Conservation (phyloP, 2,888 invertebrate genomes). For the Taphrorychus bicolor region DNA sequence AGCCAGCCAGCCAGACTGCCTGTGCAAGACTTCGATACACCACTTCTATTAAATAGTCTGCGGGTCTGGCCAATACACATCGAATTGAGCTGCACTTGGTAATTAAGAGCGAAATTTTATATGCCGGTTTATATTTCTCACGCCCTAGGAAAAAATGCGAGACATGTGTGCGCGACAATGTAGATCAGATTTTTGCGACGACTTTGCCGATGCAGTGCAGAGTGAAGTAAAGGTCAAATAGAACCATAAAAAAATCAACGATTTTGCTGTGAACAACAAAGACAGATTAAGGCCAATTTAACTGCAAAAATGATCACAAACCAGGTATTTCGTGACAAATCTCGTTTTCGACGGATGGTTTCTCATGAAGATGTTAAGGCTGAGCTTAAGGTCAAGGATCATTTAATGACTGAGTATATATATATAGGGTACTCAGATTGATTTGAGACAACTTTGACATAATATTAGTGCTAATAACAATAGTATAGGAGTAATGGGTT, state of each 20-base stretch:
- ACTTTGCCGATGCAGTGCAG: not conserved
- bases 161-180: no score
- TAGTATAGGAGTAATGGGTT: not conserved
- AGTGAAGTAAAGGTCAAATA: not conserved
- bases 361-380: not conserved
- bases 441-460: not conserved
- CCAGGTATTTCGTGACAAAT: not conserved
- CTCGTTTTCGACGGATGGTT: not conserved
- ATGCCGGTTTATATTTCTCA: not conserved
- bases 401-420: not conserved
- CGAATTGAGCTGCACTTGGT: not conserved
- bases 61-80: no score
- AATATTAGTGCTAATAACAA: not conserved
- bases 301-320: not conserved
- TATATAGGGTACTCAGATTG: not conserved
- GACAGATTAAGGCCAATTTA: not conserved
- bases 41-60: no score
- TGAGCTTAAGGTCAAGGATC: not conserved
- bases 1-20: no score
- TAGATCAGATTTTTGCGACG: not conserved
- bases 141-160: not conserved
- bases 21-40: no score
- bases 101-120: not conserved
- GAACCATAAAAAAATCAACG: not conserved
- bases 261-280: no score